Conservation (phyloP, 2,113 vertebrate genomes). For the Quiscalus mexicanus region DNA sequence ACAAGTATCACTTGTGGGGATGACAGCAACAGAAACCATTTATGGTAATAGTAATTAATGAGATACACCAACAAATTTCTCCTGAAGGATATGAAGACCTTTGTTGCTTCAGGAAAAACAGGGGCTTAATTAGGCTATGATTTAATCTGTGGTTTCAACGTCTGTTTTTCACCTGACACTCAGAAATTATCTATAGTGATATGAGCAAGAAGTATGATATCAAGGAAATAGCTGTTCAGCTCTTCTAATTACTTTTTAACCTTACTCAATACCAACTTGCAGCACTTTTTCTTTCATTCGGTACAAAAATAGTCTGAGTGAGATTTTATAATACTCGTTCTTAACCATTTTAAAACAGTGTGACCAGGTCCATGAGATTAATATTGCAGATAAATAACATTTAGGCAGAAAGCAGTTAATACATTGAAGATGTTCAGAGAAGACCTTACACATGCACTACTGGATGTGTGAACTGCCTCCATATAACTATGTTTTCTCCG, state of each 20-base stretch:
- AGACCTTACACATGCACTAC: not conserved
- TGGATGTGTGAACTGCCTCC: not conserved
- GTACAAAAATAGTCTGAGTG: not conserved
- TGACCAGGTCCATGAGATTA: not conserved
- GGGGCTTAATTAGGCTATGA: fast-evolving
- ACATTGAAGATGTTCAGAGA: not conserved
- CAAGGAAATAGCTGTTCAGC: not conserved
- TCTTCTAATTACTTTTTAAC: not conserved
- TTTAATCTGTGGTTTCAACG: not conserved
- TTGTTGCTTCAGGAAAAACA: not conserved
- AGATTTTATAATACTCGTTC: not conserved
- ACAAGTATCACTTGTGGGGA: not conserved
- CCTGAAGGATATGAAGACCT: not conserved
- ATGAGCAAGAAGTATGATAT: not conserved
- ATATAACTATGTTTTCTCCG: not conserved
- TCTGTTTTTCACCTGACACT: not conserved
- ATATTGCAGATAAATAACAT: not conserved
- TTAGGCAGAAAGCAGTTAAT: not conserved
- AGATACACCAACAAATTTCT: not conserved
- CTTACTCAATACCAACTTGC: not conserved
- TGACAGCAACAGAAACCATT: not conserved
- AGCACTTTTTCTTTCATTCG: not conserved
- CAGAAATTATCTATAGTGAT: not conserved
- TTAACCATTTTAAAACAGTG: not conserved
- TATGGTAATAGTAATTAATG: not conserved